Percentiles rank a stretch among this genome's conserved stretches.
phyloP scores from a whole-genome alignment of 2,888 invertebrate genomes.

The Tenodera sinensis region DNA sequence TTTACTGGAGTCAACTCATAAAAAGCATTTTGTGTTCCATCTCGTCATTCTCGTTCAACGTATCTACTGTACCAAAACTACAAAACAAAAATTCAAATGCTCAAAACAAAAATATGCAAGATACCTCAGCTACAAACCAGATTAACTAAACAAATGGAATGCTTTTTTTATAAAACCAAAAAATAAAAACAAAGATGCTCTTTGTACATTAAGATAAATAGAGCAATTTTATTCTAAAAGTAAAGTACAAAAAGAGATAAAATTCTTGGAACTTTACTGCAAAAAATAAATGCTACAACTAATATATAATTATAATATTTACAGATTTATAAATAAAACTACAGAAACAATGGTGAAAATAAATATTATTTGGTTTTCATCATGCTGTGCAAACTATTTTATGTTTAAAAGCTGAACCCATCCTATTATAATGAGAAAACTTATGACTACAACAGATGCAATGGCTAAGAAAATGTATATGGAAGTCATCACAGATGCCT shows the following conservation, averaged over 20 bases:
- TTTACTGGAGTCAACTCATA: not conserved
- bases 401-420: not conserved
- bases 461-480: too few relatives aligned
- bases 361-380: not conserved
- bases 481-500: too few relatives aligned
- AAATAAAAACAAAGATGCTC: not conserved
- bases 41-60: not conserved
- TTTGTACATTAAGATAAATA: too few relatives aligned
- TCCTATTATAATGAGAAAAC: not conserved
- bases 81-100: conserved; percentile 9
- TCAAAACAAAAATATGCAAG: not conserved
- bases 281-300: not conserved
- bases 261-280: too few relatives aligned
- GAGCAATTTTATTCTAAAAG: not conserved
- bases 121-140: not conserved
- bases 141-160: not conserved
- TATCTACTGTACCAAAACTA: conserved; percentile 8
- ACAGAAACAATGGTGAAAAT: not conserved
- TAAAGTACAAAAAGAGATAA: not conserved
- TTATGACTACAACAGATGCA: not conserved
- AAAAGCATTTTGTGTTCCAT: not conserved
- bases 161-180: not conserved
- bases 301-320: not conserved
- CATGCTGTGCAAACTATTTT: not conserved
- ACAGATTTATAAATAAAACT: not conserved